Evolutionary conservation across 2,888 invertebrate species (phyloP).

Genomic region (Morpho deidamia): DNA sequence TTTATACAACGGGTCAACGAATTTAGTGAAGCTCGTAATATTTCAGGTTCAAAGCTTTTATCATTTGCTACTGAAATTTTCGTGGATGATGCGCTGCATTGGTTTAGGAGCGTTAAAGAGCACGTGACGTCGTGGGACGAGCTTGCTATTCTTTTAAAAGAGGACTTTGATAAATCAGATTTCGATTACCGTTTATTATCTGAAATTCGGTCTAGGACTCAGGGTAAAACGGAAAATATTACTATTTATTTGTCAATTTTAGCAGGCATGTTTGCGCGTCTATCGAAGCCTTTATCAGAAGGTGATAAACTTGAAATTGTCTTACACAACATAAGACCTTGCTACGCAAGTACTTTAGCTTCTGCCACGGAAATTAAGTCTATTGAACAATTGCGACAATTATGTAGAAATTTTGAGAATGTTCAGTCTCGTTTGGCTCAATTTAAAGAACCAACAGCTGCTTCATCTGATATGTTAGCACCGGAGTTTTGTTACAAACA

Average conservation of each 20-base stretch:
- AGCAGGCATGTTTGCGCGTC: constrained; percentile 12
- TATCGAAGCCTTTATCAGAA: background rate
- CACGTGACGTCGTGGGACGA: constrained; percentile 9
- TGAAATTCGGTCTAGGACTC: constrained; percentile 20
- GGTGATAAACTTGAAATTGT: background rate
- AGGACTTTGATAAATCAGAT: background rate
- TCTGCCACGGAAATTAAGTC: no score
- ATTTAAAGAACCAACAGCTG: constrained; percentile 13
- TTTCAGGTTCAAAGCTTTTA: constrained; percentile 8
- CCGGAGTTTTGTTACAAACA: constrained; percentile 16
- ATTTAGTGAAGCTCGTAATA: constrained; percentile 5
- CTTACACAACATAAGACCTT: constrained; percentile 23
- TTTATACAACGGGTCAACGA: constrained; percentile 15
- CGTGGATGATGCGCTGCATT: constrained; percentile 18
- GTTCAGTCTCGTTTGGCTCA: constrained; percentile 7
- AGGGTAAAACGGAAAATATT: constrained; percentile 17
- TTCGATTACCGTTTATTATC: background rate
- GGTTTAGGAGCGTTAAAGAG: constrained; percentile 15
- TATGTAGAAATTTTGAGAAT: constrained; percentile 20
- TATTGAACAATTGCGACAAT: constrained; percentile 8
- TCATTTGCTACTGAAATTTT: constrained; percentile 16
- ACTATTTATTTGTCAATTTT: constrained; percentile 21
- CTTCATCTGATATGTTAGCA: constrained; percentile 12
- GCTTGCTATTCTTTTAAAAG: constrained; percentile 7
- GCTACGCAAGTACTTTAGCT: no score